Conservation (phyloP, 2,797 vertebrate genomes). For the Trichosurus vulpecula region DNA sequence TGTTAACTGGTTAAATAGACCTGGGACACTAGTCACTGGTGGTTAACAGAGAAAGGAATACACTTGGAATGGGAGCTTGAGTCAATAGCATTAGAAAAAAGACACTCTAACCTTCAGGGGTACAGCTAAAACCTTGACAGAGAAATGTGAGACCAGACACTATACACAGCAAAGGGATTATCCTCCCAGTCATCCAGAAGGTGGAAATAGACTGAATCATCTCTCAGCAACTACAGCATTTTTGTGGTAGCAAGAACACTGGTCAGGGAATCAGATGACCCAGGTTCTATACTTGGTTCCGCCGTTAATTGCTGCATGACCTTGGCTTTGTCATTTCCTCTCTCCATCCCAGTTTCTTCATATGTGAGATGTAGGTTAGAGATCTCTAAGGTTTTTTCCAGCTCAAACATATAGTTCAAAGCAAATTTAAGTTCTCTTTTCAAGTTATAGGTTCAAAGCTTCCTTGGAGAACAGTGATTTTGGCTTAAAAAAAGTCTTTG, state of each 20-base stretch:
- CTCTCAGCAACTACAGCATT: neutral
- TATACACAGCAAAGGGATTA: neutral
- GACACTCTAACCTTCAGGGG: neutral
- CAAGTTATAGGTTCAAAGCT: neutral
- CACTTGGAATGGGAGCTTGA: neutral
- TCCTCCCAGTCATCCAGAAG: neutral
- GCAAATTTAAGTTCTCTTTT: neutral
- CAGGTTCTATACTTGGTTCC: neutral
- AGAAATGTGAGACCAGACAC: neutral
- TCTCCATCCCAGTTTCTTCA: neutral
- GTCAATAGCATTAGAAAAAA: neutral
- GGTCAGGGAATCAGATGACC: neutral
- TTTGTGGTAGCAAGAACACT: neutral
- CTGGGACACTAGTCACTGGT: neutral
- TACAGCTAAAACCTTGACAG: neutral
- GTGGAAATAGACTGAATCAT: neutral
- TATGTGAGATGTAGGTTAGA: neutral
- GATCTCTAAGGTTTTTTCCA: neutral
- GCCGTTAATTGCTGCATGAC: neutral
- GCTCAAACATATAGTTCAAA: neutral
- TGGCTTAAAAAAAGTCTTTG: neutral
- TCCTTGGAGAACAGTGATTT: neutral
- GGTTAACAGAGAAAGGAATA: neutral
- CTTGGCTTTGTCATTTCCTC: neutral
- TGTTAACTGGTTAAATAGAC: neutral